Percentiles rank a stretch among this genome's conserved stretches.
Evolutionary conservation across 2,113 vertebrate species (phyloP).

Genomic region (Typhlomys cinereus): DNA sequence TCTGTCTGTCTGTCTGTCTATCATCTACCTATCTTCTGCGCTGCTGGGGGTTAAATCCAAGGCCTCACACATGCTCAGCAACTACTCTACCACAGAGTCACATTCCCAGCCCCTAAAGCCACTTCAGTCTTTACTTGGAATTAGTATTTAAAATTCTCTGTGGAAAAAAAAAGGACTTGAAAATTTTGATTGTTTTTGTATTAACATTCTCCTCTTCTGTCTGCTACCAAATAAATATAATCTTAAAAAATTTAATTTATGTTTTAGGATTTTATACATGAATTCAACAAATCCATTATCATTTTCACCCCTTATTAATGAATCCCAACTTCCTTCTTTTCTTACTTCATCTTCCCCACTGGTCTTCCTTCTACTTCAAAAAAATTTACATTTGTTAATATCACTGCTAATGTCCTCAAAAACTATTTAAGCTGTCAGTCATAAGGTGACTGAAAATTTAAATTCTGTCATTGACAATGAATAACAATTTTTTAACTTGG

Average conservation of each 20-base stretch:
- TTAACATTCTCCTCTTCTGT: background rate
- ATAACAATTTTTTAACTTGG: slow-evolving; percentile 5
- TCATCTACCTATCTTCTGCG: too few species aligned
- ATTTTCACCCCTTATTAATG: too few species aligned
- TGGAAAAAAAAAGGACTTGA: slow-evolving; percentile 31
- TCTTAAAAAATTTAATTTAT: too few species aligned
- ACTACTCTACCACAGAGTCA: background rate
- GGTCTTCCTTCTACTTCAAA: too few species aligned
- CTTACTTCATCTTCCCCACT: too few species aligned
- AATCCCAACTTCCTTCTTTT: too few species aligned
- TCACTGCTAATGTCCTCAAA: background rate
- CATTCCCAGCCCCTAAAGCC: background rate
- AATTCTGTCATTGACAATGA: slow-evolving; percentile 19
- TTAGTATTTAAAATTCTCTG: slow-evolving; percentile 23
- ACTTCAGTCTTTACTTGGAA: slow-evolving; percentile 20
- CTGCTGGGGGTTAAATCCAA: too few species aligned
- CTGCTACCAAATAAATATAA: slow-evolving; percentile 41
- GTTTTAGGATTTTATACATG: too few species aligned
- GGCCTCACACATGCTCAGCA: background rate
- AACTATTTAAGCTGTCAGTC: slow-evolving; percentile 33
- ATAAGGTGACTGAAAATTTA: background rate
- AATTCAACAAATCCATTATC: too few species aligned
- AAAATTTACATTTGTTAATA: slow-evolving; percentile 34
- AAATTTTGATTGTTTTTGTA: background rate
- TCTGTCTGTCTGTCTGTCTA: too few species aligned